Evolutionary conservation across 2,797 vertebrate species (phyloP).

Genomic region (Scomberomorus guttatus): DNA sequence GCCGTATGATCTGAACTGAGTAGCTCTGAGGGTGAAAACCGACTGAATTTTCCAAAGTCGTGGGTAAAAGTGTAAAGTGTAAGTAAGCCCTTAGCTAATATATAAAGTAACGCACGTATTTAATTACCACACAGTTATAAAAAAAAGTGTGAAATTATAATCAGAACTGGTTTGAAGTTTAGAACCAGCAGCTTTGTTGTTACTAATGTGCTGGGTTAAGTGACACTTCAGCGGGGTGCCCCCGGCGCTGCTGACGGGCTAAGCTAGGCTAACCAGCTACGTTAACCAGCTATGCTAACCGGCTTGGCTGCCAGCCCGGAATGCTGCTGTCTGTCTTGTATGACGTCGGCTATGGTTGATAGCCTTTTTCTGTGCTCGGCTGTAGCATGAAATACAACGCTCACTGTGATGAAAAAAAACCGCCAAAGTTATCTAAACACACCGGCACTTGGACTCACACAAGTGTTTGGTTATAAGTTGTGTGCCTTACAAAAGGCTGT

Average conservation of each 20-base stretch:
- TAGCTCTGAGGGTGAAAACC: neutral
- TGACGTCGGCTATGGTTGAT: constrained; percentile 19
- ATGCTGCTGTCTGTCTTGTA: neutral
- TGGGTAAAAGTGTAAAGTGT: neutral
- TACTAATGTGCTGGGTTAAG: neutral
- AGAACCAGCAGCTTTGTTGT: neutral
- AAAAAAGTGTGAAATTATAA: neutral
- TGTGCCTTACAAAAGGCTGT: constrained; percentile 3
- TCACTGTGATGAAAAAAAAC: neutral
- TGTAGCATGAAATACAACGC: neutral
- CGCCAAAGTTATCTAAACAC: neutral
- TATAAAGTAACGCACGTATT: neutral
- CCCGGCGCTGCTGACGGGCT: neutral
- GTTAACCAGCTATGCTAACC: constrained; percentile 29
- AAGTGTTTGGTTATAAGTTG: constrained; percentile 4
- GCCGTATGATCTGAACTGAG: neutral
- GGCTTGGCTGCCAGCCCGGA: constrained; percentile 21
- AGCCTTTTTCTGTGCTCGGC: neutral
- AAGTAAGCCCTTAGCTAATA: no score
- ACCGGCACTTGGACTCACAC: neutral
- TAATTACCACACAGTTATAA: neutral
- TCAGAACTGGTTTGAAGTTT: neutral
- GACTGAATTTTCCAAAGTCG: neutral
- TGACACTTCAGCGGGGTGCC: constrained; percentile 1
- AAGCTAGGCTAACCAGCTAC: constrained; percentile 17